A percentile compares a stretch with the other conserved stretches of the same genome.
Conservation (phyloP, 1,140 invertebrate species). For the Drosophila lacteicornis region DNA sequence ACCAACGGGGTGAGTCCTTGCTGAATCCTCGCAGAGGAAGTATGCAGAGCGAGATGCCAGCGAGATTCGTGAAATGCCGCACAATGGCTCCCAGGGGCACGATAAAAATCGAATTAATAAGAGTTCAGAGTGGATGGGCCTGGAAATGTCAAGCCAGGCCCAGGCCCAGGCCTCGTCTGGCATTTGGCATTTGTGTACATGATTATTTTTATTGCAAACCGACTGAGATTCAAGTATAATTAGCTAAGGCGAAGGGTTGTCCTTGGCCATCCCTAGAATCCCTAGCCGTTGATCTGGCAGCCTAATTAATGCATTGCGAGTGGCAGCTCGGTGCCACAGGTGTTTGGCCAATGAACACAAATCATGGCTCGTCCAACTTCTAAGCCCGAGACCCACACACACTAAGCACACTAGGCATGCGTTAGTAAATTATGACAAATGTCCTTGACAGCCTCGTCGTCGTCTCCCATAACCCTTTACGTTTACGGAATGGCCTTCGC, state of each 20-base stretch:
- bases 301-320: constrained; percentile 67
- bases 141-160: constrained; percentile 59
- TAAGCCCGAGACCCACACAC: not conserved
- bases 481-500: not conserved
- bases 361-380: constrained; percentile 16
- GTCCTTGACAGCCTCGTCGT: constrained; percentile 73
- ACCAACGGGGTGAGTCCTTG: constrained; percentile 10
- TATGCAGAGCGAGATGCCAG: constrained; percentile 72
- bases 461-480: constrained; percentile 57
- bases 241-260: constrained; percentile 32
- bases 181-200: constrained; percentile 41
- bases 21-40: constrained; percentile 33
- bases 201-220: constrained; percentile 62
- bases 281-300: constrained; percentile 14
- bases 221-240: constrained; percentile 56
- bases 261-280: not conserved
- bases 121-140: constrained; percentile 76
- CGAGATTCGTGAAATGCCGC: constrained; percentile 80
- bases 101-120: constrained; percentile 85
- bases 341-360: constrained; percentile 78
- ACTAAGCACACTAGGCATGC: constrained; percentile 17
- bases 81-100: constrained; percentile 82
- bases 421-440: constrained; percentile 84
- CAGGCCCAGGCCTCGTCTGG: not conserved
- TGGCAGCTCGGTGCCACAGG: constrained; percentile 74